phyloP scores from a whole-genome alignment of 2,113 vertebrate species.

The Phyllostomus hastatus region DNA sequence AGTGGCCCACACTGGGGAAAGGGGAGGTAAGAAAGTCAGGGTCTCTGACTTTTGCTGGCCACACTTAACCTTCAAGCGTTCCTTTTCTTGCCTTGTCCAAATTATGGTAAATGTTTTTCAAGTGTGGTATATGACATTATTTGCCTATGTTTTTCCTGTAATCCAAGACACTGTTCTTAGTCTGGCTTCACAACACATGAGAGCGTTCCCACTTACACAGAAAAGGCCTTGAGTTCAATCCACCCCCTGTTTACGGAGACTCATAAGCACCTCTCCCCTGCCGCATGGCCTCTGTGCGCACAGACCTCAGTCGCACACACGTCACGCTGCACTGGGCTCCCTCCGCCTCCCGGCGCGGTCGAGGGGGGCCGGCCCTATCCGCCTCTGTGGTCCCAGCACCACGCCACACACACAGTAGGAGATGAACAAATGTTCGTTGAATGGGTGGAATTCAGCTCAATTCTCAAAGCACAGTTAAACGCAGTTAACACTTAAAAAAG shows the following conservation, averaged over 20 bases:
- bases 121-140: not conserved
- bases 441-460: not conserved
- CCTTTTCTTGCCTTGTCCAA: not conserved
- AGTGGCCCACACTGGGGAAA: not conserved
- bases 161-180: not conserved
- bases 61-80: constrained; percentile 10
- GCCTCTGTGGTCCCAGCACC: not conserved
- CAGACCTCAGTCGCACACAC: not conserved
- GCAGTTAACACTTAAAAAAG: not conserved
- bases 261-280: not conserved
- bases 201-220: not conserved
- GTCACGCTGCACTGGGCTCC: not conserved
- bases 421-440: not conserved
- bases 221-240: not conserved
- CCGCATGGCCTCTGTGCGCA: not conserved
- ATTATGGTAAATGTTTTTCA: not conserved
- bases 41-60: not conserved
- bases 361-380: not conserved
- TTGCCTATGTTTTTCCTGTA: not conserved
- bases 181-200: not conserved
- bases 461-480: not conserved
- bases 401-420: not conserved
- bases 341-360: not conserved
- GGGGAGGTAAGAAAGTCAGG: not conserved
- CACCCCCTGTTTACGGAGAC: not conserved